These are phyloP conservation scores for Dorcus parallelipipedus DNA, from an alignment of 2,888 invertebrate genomes.

Conservation along the genomic window DNA sequence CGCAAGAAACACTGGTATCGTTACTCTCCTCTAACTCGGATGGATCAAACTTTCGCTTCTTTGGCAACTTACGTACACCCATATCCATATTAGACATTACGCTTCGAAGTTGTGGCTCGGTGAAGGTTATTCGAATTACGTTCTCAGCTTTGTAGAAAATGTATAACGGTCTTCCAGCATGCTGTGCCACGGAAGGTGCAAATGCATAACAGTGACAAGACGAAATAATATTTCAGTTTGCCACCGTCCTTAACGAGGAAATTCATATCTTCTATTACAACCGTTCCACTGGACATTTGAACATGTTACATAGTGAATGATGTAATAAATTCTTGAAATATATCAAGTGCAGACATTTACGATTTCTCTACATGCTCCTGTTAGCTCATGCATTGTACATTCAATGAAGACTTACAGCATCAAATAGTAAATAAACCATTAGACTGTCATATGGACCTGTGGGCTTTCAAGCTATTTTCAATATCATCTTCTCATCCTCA, in stretches of 20 bases:
- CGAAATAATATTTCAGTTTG: constrained; percentile 3
- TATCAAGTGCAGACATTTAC: no score
- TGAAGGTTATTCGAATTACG: not conserved
- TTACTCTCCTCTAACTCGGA: constrained; percentile 72
- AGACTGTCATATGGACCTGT: constrained; percentile 37
- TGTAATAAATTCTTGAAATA: no score
- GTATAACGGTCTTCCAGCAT: constrained; percentile 11
- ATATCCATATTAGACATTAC: constrained; percentile 42
- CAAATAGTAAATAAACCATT: constrained; percentile 47
- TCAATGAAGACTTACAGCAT: constrained; percentile 38
- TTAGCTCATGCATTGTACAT: constrained; percentile 37
- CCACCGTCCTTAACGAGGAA: constrained; percentile 6
- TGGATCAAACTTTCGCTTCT: constrained; percentile 86
- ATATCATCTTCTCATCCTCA: constrained; percentile 6
- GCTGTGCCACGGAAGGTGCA: constrained; percentile 4
- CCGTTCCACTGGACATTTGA: no score
- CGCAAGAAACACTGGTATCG: constrained; percentile 11
- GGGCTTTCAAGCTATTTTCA: constrained; percentile 17
- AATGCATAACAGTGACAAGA: constrained; percentile 1
- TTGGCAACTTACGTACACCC: constrained; percentile 79
- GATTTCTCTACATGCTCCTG: not conserved
- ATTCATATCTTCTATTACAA: constrained; percentile 6
- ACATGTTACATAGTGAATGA: no score
- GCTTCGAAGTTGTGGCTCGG: constrained; percentile 9
- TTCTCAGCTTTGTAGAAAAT: constrained; percentile 5